Base-by-base conservation (phyloP, 2,888 invertebrate species). In the Machimus atricapillus region DNA sequence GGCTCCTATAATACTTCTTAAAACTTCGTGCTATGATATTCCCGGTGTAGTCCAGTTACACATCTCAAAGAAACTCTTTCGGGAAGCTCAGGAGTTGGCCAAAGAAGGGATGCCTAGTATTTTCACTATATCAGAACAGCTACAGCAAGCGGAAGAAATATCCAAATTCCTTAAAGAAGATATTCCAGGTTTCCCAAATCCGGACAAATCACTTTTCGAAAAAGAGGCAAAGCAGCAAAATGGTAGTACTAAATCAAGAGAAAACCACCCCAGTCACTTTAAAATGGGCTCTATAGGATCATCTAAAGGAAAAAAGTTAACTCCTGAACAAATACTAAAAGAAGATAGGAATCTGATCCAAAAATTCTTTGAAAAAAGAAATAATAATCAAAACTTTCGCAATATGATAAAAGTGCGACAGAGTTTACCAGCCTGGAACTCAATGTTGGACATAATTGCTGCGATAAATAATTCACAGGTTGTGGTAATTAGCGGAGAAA, bases 401-500 rank as follows among this genome's bases (percentile, higher is more conserved):
- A 95, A 94, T 91, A 95, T 96, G 95, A 93, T 96, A 90, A 92
- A 94, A 6, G 91, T 91, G 0, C 93, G 97, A 87, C 94, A 93
- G 90, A 94, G 94, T 89, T 92, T 97, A 83, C 97, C 97, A 0
- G 96, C 96, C 0, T 97, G 96, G 95, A 92, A 93, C 23, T 95
- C 95, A 90, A 95, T 94, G 92, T 93, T 94, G 58, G 95, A 95
- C 88, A 96, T 97, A 89, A 92, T 97, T 87, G 93, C 94, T 88
- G 93, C 94, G 0, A 93, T 97, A 58, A 93, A 94, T 52, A 93
- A 94, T 86, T 95, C 95, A 86, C 92, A 94, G 93, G 94, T 96
- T 5, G 93, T 95, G 23, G 96, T 97, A 0, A 95, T 97, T 89
- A 96, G 96, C 77, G 97, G 97, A 2, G 97, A 97, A 91, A 97